Evolutionary conservation across 1,140 invertebrate genomes (phyloP), one percentile per base, ranked within the genome.

Genomic region (Phthorimaea operculella): DNA sequence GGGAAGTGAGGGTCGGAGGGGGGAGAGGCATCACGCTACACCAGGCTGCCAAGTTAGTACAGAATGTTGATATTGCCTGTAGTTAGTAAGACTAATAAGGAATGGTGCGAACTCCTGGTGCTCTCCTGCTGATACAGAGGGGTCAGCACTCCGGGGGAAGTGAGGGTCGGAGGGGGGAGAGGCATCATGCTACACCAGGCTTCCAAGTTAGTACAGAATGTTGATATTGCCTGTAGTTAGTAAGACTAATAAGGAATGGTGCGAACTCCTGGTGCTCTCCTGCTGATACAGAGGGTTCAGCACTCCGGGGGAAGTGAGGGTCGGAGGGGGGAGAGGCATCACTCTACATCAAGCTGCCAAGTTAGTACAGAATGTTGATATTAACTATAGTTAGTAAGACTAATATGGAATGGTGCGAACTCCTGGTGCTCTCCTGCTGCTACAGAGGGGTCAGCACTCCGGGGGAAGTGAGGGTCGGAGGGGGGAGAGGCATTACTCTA

Each of bases 391-490:
- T n/a, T n/a, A n/a, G n/a, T n/a, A n/a, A n/a, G n/a, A n/a, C n/a
- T n/a, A n/a, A n/a, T n/a, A n/a, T n/a, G n/a, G n/a, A n/a, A n/a
- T 99, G 97, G 97, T 98, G 96, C 83, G 97, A 99, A 83, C 83
- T 99, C 52, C 83, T 99, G 55, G 88, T 98, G 33, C 93, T 98
- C 72, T 97, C 95, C 15, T 97, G 95, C 83, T 96, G 95, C 74
- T 96, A 94, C 85, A 91, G 94, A 33, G 95, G 94, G 11, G 93
- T 96, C 82, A 89, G 90, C 50, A 93, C 92, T 33, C 95, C 94
- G 0, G 94, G 94, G 18, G 93, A 96, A 75, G 95, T 97, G 59
- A 88, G 93, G 53, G 92, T 96, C 39, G 91, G 91, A 12, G 87
- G 90, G 33, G 92, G 91, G 12, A 91, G 94, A 60, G 91, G 91